Evolutionary conservation across 2,797 vertebrate genomes (phyloP).

Genomic region (Sciaenops ocellatus): DNA sequence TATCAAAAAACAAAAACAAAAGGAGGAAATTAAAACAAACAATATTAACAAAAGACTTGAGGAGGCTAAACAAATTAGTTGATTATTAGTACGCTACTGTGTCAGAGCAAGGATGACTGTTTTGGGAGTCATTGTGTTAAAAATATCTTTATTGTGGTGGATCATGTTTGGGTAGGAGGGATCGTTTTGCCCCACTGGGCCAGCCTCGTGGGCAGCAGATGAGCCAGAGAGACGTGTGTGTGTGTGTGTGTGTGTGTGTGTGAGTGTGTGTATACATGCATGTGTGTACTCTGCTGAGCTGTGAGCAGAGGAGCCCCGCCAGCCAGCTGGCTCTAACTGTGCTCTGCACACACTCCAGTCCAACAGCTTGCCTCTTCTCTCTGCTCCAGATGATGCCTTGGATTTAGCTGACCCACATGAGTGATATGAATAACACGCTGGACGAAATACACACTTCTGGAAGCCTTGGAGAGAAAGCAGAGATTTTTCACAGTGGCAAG

Average conservation of each 20-base stretch:
- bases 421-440: conserved; percentile 87
- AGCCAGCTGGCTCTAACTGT: conserved; percentile 66
- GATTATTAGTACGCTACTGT: conserved; percentile 58
- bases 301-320: conserved; percentile 71
- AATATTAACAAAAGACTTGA: conserved; percentile 30
- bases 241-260: conserved; percentile 45
- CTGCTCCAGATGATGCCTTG: conserved; percentile 86
- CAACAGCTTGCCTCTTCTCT: conserved; percentile 70
- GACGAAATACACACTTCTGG: conserved; percentile 81
- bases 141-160: conserved; percentile 88
- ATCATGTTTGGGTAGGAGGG: conserved; percentile 88
- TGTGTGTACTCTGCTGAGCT: conserved; percentile 64
- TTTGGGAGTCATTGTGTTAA: conserved; percentile 83
- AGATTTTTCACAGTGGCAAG: conserved; percentile 81
- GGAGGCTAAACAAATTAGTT: conserved; percentile 36
- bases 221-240: conserved; percentile 59
- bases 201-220: conserved; percentile 82
- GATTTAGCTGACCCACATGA: conserved; percentile 82
- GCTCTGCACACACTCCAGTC: conserved; percentile 68
- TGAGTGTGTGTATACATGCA: conserved; percentile 48
- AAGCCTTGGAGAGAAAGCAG: conserved; percentile 81
- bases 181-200: conserved; percentile 83
- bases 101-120: conserved; percentile 62
- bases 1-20: conserved; percentile 39
- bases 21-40: conserved; percentile 27